Conservation (phyloP, 2,888 invertebrate species). For the Lissocephala sabroskyi region DNA sequence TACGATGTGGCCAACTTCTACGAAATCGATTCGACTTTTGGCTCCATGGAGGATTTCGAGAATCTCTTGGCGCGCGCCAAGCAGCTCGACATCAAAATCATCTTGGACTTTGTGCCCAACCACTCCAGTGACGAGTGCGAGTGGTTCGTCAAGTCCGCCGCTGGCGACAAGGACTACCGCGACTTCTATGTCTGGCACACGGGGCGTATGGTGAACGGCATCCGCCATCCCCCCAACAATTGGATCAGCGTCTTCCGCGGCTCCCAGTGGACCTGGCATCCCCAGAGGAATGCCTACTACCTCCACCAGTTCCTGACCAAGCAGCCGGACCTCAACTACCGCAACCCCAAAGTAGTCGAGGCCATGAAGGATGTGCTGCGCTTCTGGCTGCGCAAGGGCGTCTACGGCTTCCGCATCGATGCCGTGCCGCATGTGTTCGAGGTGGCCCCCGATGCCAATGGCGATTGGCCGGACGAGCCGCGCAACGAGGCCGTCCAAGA, state of each 20-base stretch:
- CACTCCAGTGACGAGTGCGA: constrained; percentile 82
- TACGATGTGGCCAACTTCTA: constrained; percentile 83
- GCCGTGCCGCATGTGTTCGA: constrained; percentile 74
- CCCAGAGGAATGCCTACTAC: constrained; percentile 76
- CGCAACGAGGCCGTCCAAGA: constrained; percentile 70
- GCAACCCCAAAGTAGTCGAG: constrained; percentile 73
- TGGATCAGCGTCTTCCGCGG: constrained; percentile 75
- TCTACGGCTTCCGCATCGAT: constrained; percentile 85
- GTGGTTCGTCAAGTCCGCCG: constrained; percentile 85
- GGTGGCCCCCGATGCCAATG: constrained; percentile 47
- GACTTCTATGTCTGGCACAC: constrained; percentile 85
- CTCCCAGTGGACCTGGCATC: constrained; percentile 78
- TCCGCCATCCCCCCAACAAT: constrained; percentile 72
- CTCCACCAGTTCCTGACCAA: constrained; percentile 77
- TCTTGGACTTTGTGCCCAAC: constrained; percentile 75
- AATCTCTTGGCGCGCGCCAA: constrained; percentile 75
- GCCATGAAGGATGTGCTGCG: constrained; percentile 77
- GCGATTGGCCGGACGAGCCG: constrained; percentile 74
- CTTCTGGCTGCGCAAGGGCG: constrained; percentile 85
- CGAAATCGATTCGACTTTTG: constrained; percentile 80
- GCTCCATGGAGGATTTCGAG: constrained; percentile 81
- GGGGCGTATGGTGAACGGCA: constrained; percentile 66
- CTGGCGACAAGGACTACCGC: constrained; percentile 76
- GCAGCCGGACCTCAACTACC: constrained; percentile 80
- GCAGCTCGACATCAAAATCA: constrained; percentile 72